Conservation (phyloP, 2,888 invertebrate genomes). For the Lasioglossum lativentre region DNA sequence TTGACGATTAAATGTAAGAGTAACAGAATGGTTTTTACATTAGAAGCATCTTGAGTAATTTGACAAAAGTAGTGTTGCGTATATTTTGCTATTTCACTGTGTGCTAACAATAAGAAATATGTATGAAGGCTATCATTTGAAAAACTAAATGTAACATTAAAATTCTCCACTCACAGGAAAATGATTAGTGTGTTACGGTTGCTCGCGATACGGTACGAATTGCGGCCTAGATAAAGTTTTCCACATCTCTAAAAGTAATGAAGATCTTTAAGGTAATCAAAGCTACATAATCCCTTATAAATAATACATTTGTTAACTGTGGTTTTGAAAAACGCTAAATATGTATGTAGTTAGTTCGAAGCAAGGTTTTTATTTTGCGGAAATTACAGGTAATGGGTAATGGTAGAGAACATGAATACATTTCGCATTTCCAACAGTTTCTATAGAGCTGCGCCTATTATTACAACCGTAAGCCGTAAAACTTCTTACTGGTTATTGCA, state of each 20-base stretch:
- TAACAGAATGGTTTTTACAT: too few species aligned
- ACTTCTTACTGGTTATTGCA: slow-evolving; percentile 6
- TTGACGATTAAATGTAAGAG: too few species aligned
- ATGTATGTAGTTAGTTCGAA: neutral
- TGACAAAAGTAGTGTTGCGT: too few species aligned
- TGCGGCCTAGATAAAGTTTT: neutral
- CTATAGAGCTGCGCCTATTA: neutral
- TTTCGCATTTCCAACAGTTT: neutral
- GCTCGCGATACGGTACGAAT: neutral
- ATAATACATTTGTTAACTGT: neutral
- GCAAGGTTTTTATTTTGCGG: neutral
- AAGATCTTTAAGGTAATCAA: neutral
- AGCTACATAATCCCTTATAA: neutral
- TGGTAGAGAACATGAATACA: neutral
- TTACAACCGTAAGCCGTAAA: slow-evolving; percentile 10
- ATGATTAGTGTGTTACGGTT: neutral
- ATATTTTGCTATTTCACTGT: too few species aligned
- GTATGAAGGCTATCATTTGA: too few species aligned
- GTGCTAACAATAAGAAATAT: too few species aligned
- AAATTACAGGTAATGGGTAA: neutral
- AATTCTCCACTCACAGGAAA: neutral
- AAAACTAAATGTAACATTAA: too few species aligned
- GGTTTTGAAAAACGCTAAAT: neutral
- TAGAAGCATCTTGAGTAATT: too few species aligned
- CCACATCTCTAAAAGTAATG: neutral